Conservation (phyloP, 2,113 vertebrate genomes). For the Psilopsiagon aymara region DNA sequence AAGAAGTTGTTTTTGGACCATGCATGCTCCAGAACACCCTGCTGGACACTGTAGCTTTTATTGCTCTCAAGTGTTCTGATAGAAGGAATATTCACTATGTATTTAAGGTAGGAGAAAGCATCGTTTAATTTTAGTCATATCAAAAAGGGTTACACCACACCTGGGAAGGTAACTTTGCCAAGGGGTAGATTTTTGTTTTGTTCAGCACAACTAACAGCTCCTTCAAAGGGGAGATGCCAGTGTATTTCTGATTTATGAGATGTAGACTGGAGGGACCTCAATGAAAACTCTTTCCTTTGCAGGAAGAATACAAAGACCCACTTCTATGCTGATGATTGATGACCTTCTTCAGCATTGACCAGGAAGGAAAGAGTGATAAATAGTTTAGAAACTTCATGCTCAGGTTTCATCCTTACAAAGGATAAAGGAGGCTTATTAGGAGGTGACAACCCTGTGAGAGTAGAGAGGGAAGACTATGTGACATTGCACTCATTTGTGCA, state of each 20-base stretch:
- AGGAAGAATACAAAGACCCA: not conserved
- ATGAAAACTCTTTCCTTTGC: not conserved
- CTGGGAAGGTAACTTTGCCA: not conserved
- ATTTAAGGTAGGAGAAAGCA: slow-evolving; percentile 81
- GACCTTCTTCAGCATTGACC: not conserved
- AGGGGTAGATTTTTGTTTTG: not conserved
- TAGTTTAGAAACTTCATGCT: not conserved
- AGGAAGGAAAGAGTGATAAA: not conserved
- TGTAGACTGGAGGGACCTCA: not conserved
- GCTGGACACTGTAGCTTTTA: slow-evolving; percentile 88
- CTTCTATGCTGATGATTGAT: not conserved
- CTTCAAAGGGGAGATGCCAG: not conserved
- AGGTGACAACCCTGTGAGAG: not conserved
- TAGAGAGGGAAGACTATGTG: not conserved
- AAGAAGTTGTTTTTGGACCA: slow-evolving; percentile 84
- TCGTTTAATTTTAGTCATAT: not conserved
- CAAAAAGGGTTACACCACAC: not conserved
- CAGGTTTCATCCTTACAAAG: not conserved
- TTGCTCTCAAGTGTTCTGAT: slow-evolving; percentile 86
- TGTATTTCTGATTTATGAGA: not conserved
- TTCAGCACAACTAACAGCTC: not conserved
- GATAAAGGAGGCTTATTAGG: not conserved
- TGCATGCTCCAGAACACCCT: slow-evolving; percentile 84
- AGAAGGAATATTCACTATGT: slow-evolving; percentile 80
- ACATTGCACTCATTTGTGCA: not conserved